Base-by-base conservation (phyloP, 2,888 invertebrate species). In the Drosophila trichaetosa region DNA sequence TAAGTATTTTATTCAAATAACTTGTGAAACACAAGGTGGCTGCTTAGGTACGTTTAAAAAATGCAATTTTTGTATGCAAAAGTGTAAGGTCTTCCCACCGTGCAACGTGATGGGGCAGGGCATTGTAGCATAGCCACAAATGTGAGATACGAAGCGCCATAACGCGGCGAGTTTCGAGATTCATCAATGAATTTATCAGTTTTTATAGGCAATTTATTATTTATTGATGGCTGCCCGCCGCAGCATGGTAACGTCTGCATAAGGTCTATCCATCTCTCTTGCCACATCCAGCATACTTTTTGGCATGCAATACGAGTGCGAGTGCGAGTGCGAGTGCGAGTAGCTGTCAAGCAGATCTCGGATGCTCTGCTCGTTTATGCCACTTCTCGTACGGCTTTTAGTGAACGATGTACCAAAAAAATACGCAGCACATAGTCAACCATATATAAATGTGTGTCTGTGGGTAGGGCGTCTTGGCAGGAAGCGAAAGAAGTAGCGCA, bases 121-220 rank as follows among this genome's bases (percentile, higher is more conserved):
- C 56, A 56, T 8, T 27, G 38, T 56, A 1, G 56, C 56, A 40
- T 64, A 29, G 54, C 61, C 71, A 58, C 63, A 82, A 74, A 79
- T 81, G 68, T 72, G 79, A 72, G 48, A 49, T 49, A 49, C 54
- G 73, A 53, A 57, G 46, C 60, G 49, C 49, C 51, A 70, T 56
- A 70, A 56, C 69, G 51, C 71, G 74, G 49, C 74, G 36, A 67
- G 73, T 53, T 59, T 49, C 58, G 53, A 73, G 76, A 85, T 88
- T 83, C 85, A 86, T 85, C 87, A 86, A 86, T 83, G 82, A 88
- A 88, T 87, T 88, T 86, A 88, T 83, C 87, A 87, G 87, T 82
- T 87, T 87, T 88, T 87, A 89, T 89, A 82, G 83, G 83, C 87
- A 82, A 87, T 83, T 89, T 87, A 87, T 86, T 83, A 87, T 88